Evolutionary conservation across 2,888 invertebrate species (phyloP).

Genomic region (Drosophila kanekoi): DNA sequence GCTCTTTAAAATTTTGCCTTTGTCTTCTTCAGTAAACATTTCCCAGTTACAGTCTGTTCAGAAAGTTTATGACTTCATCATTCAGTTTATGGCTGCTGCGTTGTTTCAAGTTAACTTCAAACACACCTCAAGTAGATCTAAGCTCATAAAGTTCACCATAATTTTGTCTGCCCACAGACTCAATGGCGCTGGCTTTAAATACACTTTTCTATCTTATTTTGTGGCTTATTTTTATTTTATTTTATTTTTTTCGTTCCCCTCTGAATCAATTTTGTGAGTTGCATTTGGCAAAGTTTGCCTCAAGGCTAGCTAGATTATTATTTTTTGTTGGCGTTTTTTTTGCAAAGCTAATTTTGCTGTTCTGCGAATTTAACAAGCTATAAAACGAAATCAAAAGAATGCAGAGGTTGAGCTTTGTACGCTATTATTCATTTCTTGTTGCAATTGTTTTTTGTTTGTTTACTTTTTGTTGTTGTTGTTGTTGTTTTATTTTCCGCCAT

Average conservation of each 20-base stretch:
- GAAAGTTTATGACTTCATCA: conserved; percentile 2
- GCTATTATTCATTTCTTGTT: conserved; percentile 44
- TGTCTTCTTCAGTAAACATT: neutral
- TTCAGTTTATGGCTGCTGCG: conserved; percentile 7
- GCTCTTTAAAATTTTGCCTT: neutral
- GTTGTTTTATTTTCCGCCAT: conserved; percentile 25
- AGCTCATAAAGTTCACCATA: conserved; percentile 29
- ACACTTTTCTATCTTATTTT: conserved; percentile 15
- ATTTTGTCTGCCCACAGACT: conserved; percentile 30
- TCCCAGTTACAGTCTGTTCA: neutral
- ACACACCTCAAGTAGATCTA: conserved; percentile 16
- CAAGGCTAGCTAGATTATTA: conserved; percentile 63
- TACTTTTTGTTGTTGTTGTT: conserved; percentile 24
- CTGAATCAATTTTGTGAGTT: conserved; percentile 34
- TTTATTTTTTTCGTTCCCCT: conserved; percentile 17
- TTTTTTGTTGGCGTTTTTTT: conserved; percentile 34
- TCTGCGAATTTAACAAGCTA: conserved; percentile 55
- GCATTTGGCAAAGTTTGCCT: conserved; percentile 53
- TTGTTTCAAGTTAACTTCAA: conserved; percentile 1
- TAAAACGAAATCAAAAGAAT: conserved; percentile 54
- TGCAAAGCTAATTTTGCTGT: conserved; percentile 41
- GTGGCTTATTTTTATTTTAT: conserved; percentile 7
- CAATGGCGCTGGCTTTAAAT: conserved; percentile 32
- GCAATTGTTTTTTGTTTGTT: conserved; percentile 34
- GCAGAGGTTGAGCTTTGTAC: conserved; percentile 53